Percentiles rank a stretch among this genome's conserved stretches.
Evolutionary conservation across 2,797 vertebrate genomes (phyloP).

Genomic region (Loriculus beryllinus): DNA sequence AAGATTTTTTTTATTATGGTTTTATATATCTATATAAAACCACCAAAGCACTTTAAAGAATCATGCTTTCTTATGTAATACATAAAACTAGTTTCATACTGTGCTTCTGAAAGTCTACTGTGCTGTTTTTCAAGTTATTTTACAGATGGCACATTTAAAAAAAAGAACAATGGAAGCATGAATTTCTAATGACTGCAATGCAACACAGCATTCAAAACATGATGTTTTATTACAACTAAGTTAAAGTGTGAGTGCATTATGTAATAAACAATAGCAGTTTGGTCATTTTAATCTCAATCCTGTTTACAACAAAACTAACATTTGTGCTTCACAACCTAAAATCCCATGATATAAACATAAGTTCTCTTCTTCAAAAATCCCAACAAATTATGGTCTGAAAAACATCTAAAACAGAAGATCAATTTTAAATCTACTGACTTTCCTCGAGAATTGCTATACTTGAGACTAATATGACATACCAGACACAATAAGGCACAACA

Average conservation of each 20-base stretch:
- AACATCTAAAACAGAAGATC: constrained; percentile 27
- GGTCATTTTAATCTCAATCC: constrained; percentile 69
- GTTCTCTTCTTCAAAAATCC: constrained; percentile 47
- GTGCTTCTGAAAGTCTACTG: constrained; percentile 55
- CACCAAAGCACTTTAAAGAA: constrained; percentile 72
- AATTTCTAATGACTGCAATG: constrained; percentile 52
- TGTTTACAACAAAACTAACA: constrained; percentile 49
- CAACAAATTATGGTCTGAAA: constrained; percentile 5
- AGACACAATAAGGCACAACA: constrained; percentile 76
- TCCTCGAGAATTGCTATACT: neutral
- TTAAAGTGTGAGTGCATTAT: constrained; percentile 66
- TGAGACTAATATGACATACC: constrained; percentile 38
- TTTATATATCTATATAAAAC: constrained; percentile 71
- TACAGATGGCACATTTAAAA: constrained; percentile 61
- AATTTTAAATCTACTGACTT: constrained; percentile 8
- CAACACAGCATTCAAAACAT: constrained; percentile 41
- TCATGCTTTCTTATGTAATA: constrained; percentile 65
- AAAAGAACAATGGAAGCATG: constrained; percentile 1
- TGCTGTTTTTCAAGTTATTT: constrained; percentile 64
- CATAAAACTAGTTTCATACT: constrained; percentile 60
- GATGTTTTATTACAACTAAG: constrained; percentile 45
- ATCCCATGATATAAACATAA: constrained; percentile 24
- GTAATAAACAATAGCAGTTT: constrained; percentile 60
- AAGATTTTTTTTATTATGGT: constrained; percentile 65
- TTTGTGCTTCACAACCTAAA: constrained; percentile 38